These are phyloP conservation scores for Nebria brevicollis DNA, from an alignment of 2,888 invertebrate genomes.

Conservation along the genomic window DNA sequence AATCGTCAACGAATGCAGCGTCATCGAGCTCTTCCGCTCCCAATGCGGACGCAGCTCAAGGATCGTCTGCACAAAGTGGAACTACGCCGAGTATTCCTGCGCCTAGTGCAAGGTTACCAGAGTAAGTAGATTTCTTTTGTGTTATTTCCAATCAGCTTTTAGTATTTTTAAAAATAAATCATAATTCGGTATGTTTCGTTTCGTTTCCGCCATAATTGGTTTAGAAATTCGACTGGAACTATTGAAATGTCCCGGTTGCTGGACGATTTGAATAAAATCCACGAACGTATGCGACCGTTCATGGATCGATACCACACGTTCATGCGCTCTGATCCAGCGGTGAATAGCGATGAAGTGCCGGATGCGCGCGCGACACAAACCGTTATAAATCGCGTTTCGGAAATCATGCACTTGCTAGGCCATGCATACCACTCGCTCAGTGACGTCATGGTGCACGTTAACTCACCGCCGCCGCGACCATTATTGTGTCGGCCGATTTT, in stretches of 20 bases:
- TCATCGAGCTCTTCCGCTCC: not conserved
- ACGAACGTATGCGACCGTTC: conserved; percentile 73
- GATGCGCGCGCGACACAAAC: conserved; percentile 70
- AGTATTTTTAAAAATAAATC: not conserved
- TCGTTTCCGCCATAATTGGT: not conserved
- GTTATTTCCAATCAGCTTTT: no score
- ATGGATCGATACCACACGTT: conserved; percentile 72
- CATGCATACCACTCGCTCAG: conserved; percentile 91
- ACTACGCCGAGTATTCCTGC: conserved; percentile 15
- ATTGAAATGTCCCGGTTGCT: conserved; percentile 68
- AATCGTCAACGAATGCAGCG: not conserved
- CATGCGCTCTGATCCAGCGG: conserved; percentile 70
- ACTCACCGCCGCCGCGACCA: conserved; percentile 74
- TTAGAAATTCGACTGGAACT: conserved; percentile 61
- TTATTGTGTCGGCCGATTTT: conserved; percentile 78
- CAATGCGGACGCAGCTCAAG: not conserved
- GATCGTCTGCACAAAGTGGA: conserved; percentile 12
- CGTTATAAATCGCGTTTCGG: conserved; percentile 78
- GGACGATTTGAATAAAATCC: conserved; percentile 65
- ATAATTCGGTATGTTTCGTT: not conserved
- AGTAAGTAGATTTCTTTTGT: not conserved
- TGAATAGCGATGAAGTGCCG: conserved; percentile 58
- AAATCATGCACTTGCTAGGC: conserved; percentile 84
- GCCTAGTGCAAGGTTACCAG: not conserved
- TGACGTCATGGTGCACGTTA: conserved; percentile 81